These are phyloP conservation scores for Eupithecia subfuscata DNA, from an alignment of 2,888 invertebrate species.

Conservation along the genomic window DNA sequence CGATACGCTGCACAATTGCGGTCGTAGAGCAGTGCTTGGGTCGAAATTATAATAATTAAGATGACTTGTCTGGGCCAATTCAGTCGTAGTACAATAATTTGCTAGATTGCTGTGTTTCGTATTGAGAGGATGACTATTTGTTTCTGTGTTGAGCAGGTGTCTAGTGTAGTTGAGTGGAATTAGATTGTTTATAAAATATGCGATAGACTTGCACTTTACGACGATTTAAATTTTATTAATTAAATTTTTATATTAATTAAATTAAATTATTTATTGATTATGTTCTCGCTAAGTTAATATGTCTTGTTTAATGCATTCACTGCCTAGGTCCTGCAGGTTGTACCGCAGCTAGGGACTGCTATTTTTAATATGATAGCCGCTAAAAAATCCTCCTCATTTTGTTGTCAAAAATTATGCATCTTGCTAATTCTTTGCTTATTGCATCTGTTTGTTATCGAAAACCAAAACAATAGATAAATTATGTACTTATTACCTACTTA, in stretches of 20 bases:
- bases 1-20: conserved; percentile 67
- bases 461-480: background rate
- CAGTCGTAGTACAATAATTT: conserved; percentile 38
- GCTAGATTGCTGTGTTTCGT: conserved; percentile 34
- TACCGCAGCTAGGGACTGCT: no score
- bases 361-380: no score
- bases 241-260: no score
- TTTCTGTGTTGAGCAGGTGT: conserved; percentile 18
- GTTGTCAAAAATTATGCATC: no score
- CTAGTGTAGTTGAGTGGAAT: background rate
- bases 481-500: background rate
- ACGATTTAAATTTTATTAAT: no score
- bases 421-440: no score
- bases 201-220: background rate
- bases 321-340: no score
- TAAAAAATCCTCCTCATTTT: no score
- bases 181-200: background rate
- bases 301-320: no score
- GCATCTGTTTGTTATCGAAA: background rate
- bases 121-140: conserved; percentile 27
- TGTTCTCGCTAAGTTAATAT: no score
- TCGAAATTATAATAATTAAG: conserved; percentile 76
- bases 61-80: conserved; percentile 43
- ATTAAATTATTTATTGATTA: no score
- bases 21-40: conserved; percentile 56